These are phyloP conservation scores for Myotis daubentonii DNA, from an alignment of 2,797 vertebrate species.

Conservation along the genomic window DNA sequence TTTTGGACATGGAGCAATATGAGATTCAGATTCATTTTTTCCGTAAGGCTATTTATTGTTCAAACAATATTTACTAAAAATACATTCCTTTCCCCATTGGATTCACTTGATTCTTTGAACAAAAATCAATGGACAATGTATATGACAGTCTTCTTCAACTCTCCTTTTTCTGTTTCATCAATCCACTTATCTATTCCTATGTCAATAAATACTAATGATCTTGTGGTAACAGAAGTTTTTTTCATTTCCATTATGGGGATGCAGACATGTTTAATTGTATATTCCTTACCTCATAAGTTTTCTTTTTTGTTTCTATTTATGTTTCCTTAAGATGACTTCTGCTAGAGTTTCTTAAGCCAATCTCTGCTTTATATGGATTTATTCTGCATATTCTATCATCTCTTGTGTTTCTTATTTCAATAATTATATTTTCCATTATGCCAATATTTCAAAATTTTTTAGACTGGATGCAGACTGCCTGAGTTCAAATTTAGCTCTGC, in stretches of 20 bases:
- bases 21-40: not conserved
- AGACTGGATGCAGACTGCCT: not conserved
- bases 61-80: not conserved
- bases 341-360: not conserved
- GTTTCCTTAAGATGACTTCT: no score
- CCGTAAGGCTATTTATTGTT: not conserved
- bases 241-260: not conserved
- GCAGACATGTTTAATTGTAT: fast-evolving
- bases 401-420: not conserved
- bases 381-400: no score
- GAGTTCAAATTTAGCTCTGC: fast-evolving
- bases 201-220: not conserved
- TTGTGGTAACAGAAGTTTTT: not conserved
- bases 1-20: not conserved
- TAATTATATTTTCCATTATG: not conserved
- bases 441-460: no score
- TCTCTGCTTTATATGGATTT: fast-evolving
- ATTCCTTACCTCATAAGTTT: not conserved
- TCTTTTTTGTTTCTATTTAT: not conserved
- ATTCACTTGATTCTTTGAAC: not conserved
- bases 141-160: fast-evolving
- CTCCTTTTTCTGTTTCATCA: fast-evolving
- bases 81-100: not conserved
- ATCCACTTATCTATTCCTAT: not conserved
- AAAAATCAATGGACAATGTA: fast-evolving